phyloP scores from a whole-genome alignment of 1,140 invertebrate genomes.

The Pogonomyrmex barbatus region DNA sequence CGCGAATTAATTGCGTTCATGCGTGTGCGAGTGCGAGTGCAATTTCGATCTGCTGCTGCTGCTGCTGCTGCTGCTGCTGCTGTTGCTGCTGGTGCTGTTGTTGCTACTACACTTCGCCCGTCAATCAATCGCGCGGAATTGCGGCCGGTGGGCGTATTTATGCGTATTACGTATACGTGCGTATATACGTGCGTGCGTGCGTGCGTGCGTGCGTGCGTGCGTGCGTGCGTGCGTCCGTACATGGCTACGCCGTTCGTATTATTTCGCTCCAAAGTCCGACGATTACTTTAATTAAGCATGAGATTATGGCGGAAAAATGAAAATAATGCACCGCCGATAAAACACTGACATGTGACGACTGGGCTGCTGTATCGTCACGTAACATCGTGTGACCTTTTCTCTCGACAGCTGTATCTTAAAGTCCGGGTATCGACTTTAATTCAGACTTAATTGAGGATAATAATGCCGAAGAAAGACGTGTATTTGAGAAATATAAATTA shows the following conservation, averaged over 20 bases:
- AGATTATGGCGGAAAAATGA: conserved; percentile 76
- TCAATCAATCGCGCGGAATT: conserved; percentile 53
- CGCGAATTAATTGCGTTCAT: conserved; percentile 52
- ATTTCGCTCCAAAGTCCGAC: conserved; percentile 74
- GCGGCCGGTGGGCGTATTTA: conserved; percentile 21
- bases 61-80: background rate
- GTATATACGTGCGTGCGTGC: background rate
- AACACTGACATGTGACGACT: conserved; percentile 52
- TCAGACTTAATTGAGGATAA: conserved; percentile 8
- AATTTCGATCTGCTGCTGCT: conserved; percentile 58
- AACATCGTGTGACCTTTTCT: conserved; percentile 63
- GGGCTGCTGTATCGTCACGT: conserved; percentile 19
- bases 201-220: background rate
- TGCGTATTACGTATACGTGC: background rate
- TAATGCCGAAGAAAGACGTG: background rate
- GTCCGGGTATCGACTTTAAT: conserved; percentile 18
- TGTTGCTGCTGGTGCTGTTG: background rate
- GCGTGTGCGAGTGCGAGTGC: conserved; percentile 28
- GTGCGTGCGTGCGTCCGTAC: background rate
- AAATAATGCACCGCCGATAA: conserved; percentile 74
- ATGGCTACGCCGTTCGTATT: conserved; percentile 23
- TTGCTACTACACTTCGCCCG: conserved; percentile 31
- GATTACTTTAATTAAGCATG: conserved; percentile 79
- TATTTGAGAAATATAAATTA: background rate
- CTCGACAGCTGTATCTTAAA: conserved; percentile 28